Base-by-base conservation (phyloP, 2,888 invertebrate genomes). In the Troglohyphantes excavatus region DNA sequence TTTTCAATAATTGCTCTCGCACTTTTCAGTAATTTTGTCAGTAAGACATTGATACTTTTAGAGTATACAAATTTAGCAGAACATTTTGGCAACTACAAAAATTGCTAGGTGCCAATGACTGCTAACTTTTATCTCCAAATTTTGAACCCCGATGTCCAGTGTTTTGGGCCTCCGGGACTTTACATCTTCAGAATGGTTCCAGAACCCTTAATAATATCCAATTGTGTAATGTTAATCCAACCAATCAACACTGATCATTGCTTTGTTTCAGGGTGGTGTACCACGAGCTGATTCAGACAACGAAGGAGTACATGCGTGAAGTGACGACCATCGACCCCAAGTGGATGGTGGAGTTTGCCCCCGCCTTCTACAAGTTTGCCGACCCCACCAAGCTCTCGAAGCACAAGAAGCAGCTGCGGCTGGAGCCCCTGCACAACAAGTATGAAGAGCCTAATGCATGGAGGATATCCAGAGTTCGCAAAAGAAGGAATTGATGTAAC, bases 371-470 rank as follows among this genome's bases (percentile, higher is more conserved):
- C 95, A 97, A 98, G 93, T 98, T 99, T 94, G 98, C 98, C 5
- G 99, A 99, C 94, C 98, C 99, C 2, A 99, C 99, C 0, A 99
- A 98, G 93, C 95, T 99, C 43, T 98, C 98, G 93, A 98, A 99
- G 93, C 98, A 99, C 94, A 99, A 99, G 95, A 98, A 99, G 94
- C 98, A 99, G 94, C 99, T 99, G 95, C 95, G 98, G 91, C 95
- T 99, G 91, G 99, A 99, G 93, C 99, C 99, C 0, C 94, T 99
- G 2, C 98, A 98, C 94, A 99, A 99, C 94, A 99, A 99, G 94
- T 99, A 99, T 93, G 99, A 99, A 94, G 99, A 99, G 93, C 98
- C 99, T 0, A 99, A 99, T 93, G 97, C 99, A 0, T 99, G 99
- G 99, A 95, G 99, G 94, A 99, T 99, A 94, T 99, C 99, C 0